Conservation (phyloP, 2,113 vertebrate genomes). For the Corvus moneduloides region DNA sequence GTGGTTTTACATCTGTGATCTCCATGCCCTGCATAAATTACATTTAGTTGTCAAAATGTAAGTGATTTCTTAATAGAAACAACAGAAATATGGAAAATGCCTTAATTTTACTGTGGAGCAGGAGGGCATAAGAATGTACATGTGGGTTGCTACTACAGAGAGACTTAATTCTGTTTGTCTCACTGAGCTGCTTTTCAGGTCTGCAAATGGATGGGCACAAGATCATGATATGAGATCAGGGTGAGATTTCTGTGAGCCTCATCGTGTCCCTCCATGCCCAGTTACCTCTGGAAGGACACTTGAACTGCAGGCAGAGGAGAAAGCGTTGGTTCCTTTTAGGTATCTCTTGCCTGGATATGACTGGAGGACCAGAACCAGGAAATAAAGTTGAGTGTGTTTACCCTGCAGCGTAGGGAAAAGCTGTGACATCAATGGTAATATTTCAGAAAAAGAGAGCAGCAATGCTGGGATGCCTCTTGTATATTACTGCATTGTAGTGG, state of each 20-base stretch:
- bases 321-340: background rate
- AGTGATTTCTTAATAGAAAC: background rate
- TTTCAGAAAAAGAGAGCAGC: background rate
- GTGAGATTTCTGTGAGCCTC: background rate
- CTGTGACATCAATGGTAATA: background rate
- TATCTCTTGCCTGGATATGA: background rate
- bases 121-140: background rate
- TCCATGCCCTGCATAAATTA: background rate
- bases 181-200: background rate
- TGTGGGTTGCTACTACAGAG: background rate
- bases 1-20: background rate
- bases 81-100: background rate
- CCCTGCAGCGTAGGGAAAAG: background rate
- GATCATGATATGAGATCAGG: background rate
- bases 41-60: background rate
- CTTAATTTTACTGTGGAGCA: background rate
- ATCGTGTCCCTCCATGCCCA: accelerated
- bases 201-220: background rate
- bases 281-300: background rate
- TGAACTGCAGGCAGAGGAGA: background rate
- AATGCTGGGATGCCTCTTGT: background rate
- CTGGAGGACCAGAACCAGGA: background rate
- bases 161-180: background rate
- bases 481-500: background rate
- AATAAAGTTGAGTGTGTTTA: background rate